Percentiles rank a stretch among this genome's conserved stretches.
phyloP scores from a whole-genome alignment of 2,888 invertebrate genomes.

The Rhingia campestris region DNA sequence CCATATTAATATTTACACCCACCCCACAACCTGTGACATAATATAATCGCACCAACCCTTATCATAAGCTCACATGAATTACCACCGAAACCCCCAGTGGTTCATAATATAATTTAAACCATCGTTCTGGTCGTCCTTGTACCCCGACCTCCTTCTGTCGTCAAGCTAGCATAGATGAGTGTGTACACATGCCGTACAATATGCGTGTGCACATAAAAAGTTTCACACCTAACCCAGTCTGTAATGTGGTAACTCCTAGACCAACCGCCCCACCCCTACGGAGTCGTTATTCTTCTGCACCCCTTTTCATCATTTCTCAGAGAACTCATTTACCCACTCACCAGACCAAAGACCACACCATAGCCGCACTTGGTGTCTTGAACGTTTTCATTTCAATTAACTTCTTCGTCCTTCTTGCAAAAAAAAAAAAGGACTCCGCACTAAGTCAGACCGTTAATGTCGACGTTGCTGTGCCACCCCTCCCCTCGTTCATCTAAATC shows the following conservation, averaged over 20 bases:
- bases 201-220: slow-evolving; percentile 45
- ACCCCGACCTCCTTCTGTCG: background rate
- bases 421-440: slow-evolving; percentile 39
- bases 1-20: slow-evolving; percentile 9
- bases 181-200: slow-evolving; percentile 5
- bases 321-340: slow-evolving; percentile 26
- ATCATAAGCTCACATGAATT: slow-evolving; percentile 60
- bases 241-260: background rate
- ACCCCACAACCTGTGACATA: slow-evolving; percentile 8
- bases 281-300: slow-evolving; percentile 52
- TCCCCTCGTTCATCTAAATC: slow-evolving; percentile 30
- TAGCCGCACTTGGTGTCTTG: slow-evolving; percentile 63
- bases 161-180: background rate
- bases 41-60: slow-evolving; percentile 57
- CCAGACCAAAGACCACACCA: slow-evolving; percentile 34
- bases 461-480: background rate
- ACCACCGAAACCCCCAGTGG: slow-evolving; percentile 47
- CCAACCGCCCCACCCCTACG: background rate
- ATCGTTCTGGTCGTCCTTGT: background rate
- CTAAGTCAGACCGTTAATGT: slow-evolving; percentile 49
- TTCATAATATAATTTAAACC: slow-evolving; percentile 62
- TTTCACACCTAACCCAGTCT: slow-evolving; percentile 46
- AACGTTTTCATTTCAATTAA: slow-evolving; percentile 74
- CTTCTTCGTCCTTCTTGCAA: slow-evolving; percentile 66
- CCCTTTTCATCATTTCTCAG: slow-evolving; percentile 11